A percentile compares a stretch with the other conserved stretches of the same genome.
phyloP scores from a whole-genome alignment of 2,113 vertebrate genomes.

The Rhea pennata region DNA sequence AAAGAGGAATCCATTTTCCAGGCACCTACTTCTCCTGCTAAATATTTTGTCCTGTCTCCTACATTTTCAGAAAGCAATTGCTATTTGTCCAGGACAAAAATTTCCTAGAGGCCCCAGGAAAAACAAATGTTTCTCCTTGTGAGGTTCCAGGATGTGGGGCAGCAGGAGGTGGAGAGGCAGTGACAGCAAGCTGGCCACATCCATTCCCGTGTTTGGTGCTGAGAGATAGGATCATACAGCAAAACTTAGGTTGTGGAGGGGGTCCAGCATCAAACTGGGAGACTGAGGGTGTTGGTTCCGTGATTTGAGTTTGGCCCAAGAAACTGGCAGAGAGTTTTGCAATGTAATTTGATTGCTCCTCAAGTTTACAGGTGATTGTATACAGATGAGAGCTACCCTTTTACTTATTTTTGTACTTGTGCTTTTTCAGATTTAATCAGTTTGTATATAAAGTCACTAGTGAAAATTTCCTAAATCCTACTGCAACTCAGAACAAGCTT shows the following conservation, averaged over 20 bases:
- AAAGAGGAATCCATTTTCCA: conserved; percentile 37
- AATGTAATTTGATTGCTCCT: background rate
- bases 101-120: background rate
- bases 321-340: background rate
- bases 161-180: background rate
- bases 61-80: conserved; percentile 28
- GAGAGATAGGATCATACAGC: background rate
- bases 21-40: conserved; percentile 10
- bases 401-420: background rate
- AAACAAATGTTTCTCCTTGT: background rate
- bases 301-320: background rate
- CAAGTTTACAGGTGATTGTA: background rate
- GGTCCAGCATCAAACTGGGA: background rate
- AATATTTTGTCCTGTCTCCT: background rate
- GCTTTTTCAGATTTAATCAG: background rate
- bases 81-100: background rate
- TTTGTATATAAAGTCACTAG: background rate
- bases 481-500: background rate
- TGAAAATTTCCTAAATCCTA: background rate
- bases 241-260: background rate
- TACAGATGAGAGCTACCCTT: background rate
- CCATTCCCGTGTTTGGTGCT: background rate
- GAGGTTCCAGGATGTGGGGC: background rate
- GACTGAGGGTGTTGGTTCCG: background rate
- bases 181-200: background rate